Base-by-base conservation (phyloP, 2,888 invertebrate species). In the Caradrina kadenii region DNA sequence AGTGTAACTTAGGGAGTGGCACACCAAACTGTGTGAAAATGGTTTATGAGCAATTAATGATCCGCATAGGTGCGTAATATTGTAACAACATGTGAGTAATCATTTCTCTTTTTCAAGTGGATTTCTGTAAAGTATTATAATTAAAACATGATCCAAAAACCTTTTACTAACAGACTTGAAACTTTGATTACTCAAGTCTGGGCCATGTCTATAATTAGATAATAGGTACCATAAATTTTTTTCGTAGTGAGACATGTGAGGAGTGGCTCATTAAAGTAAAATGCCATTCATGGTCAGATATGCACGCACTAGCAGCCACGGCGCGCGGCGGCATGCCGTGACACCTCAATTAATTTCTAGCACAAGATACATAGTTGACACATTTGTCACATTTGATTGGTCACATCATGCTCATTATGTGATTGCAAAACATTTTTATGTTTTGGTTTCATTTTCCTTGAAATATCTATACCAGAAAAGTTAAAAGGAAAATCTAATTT, bases 281-380 rank as follows among this genome's bases (percentile, higher is more conserved):
- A 65, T 59, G 45, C 69, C 71, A 71, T 76, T 83, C 82, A 84
- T 80, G 86, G 83, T 63, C 86, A 84, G 75, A 70, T 70, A 72
- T 78, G 63, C 85, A 86, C 83, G 85, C 85, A 82, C 71, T 66
- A 63, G 64, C 70, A 80, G 74, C 78, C 84, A 82, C 83, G 86
- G 39, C 15, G 45, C 45, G 45, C 45, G 45, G 74, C 75, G 76
- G 81, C 73, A 76, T 80, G 82, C 84, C 86, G 76, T 83, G 84
- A 79, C 72, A 83, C 84, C 68, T 77, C 76, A 77, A 84, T 83
- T 83, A 84, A 82, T 81, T 84, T 77, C 79, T 73, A 78, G 69
- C 73, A 80, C 80, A 80, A 81, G 79, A 82, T 77, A 83, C 71
- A 70, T 78, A 83, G 64, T 77, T 79, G 82, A 80, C 84, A 84